Conservation (phyloP, 2,113 vertebrate genomes). For the Xenopus tropicalis region UCB_Xtro_10.0 CM004449.2:89379001-89379500, state of each 20-base stretch:
- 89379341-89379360: constrained; percentile 86
- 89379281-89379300: constrained; percentile 34
- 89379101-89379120: constrained; percentile 90
- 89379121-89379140: constrained; percentile 60
- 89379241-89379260: constrained; percentile 99
- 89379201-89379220: constrained; percentile 82
- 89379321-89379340: constrained; percentile 58
- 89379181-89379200: constrained; percentile 98
- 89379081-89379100: constrained; percentile 86
- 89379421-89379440: constrained; percentile 60
- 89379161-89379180: constrained; percentile 74
- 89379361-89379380: constrained; percentile 58
- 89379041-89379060: constrained; percentile 8
- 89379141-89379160: constrained; percentile 10
- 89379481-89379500: constrained; percentile 77
- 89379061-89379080: constrained; percentile 32
- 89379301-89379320: constrained; percentile 63
- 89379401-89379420: constrained; percentile 44
- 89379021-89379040: constrained; percentile 32
- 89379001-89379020: constrained; percentile 12
- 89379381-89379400: background rate
- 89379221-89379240: constrained; percentile 93
- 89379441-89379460: constrained; percentile 64
- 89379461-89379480: constrained; percentile 89
- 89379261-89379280: constrained; percentile 90